Conservation (phyloP, 1,140 invertebrate genomes). For the Cyclina sinensis region DNA sequence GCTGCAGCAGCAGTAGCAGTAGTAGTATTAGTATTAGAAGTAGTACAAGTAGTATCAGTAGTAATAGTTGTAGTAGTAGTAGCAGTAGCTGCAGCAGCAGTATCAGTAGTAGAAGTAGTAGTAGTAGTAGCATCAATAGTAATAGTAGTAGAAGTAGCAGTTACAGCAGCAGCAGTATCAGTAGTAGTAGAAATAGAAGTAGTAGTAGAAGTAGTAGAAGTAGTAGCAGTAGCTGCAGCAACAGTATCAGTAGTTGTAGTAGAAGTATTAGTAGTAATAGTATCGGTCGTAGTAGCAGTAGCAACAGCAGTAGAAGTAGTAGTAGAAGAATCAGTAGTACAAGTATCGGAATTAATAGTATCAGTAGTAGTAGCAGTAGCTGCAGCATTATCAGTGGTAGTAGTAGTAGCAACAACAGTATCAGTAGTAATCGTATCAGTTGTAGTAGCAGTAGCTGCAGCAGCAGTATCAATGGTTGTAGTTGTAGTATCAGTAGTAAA, state of each 20-base stretch:
- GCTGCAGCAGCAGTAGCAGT: too few relatives aligned
- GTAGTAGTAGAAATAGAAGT: constrained; percentile 58
- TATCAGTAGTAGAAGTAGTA: too few relatives aligned
- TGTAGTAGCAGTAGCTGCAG: too few relatives aligned
- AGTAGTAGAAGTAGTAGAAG: constrained; percentile 28
- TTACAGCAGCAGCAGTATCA: constrained; percentile 61
- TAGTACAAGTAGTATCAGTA: too few relatives aligned
- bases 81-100: constrained; percentile 62
- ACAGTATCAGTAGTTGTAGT: constrained; percentile 10
- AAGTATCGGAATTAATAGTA: neutral
- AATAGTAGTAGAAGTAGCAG: constrained; percentile 62
- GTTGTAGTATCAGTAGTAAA: neutral
- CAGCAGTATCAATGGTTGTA: too few relatives aligned
- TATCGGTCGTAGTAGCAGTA: constrained; percentile 39
- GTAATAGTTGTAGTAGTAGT: constrained; percentile 63
- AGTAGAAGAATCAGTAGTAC: constrained; percentile 14
- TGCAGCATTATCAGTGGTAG: too few relatives aligned
- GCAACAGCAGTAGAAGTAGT: neutral
- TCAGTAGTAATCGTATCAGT: too few relatives aligned
- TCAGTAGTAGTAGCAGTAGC: constrained; percentile 8
- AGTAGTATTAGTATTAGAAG: too few relatives aligned
- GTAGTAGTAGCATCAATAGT: constrained; percentile 59
- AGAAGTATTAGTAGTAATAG: too few relatives aligned
- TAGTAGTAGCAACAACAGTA: too few relatives aligned
- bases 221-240: constrained; percentile 25